phyloP scores from a whole-genome alignment of 2,113 vertebrate species.

The Pomatostomus ruficeps region DNA sequence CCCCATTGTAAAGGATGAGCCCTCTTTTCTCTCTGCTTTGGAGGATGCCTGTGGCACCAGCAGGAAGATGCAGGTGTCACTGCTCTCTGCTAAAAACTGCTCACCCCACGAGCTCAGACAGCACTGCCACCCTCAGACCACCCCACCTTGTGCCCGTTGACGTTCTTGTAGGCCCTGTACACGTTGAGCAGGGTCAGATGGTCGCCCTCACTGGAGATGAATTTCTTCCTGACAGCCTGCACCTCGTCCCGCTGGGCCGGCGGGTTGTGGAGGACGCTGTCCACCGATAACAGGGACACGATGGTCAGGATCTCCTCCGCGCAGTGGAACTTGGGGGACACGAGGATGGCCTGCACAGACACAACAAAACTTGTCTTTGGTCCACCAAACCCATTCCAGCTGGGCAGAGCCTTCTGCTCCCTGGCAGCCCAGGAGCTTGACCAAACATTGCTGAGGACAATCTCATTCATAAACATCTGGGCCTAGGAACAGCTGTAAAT shows the following conservation, averaged over 20 bases:
- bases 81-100: neutral
- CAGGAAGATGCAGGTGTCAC: neutral
- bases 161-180: constrained; percentile 88
- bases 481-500: neutral
- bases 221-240: constrained; percentile 84
- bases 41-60: neutral
- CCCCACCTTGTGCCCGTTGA: constrained; percentile 82
- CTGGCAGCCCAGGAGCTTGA: neutral
- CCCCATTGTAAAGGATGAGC: neutral
- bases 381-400: neutral
- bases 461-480: neutral
- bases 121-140: neutral
- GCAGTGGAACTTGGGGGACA: constrained; percentile 88
- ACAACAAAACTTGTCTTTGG: neutral
- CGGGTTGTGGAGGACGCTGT: constrained; percentile 89
- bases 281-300: constrained; percentile 88
- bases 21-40: neutral
- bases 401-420: neutral
- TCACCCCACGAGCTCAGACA: neutral
- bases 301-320: constrained; percentile 92
- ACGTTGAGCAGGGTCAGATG: constrained; percentile 89
- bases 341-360: constrained; percentile 83
- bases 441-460: neutral
- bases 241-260: constrained; percentile 86
- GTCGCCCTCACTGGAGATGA: constrained; percentile 90